Evolutionary conservation across 2,797 vertebrate genomes (phyloP).

Genomic region (Pangasius larnaudii): DNA sequence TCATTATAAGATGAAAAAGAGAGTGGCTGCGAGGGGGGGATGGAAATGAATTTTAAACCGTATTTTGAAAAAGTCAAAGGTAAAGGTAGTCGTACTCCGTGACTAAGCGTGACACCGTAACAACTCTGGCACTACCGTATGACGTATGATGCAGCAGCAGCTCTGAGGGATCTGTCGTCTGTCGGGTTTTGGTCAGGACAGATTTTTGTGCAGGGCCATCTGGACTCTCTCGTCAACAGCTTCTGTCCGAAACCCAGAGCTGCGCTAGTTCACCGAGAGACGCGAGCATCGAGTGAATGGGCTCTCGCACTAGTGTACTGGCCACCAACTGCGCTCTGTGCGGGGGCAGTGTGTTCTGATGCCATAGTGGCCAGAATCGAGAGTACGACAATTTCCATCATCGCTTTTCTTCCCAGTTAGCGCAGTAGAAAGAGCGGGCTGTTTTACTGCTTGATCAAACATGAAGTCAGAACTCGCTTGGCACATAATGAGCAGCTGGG

Average conservation of each 20-base stretch:
- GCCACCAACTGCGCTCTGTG: conserved; percentile 43
- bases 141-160: conserved; percentile 18
- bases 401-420: neutral
- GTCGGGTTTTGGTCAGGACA: conserved; percentile 35
- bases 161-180: conserved; percentile 33
- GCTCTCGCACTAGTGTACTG: conserved; percentile 36
- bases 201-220: conserved; percentile 47
- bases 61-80: neutral
- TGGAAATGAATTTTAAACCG: neutral
- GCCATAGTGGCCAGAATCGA: conserved; percentile 25
- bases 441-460: neutral
- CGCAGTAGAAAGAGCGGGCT: neutral
- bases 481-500: conserved; percentile 3
- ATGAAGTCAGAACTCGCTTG: neutral
- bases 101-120: neutral
- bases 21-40: neutral
- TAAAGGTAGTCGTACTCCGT: neutral
- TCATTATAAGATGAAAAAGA: neutral
- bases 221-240: conserved; percentile 9
- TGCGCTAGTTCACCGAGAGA: conserved; percentile 22
- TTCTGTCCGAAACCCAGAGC: conserved; percentile 34
- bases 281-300: conserved; percentile 17
- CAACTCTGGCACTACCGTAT: neutral
- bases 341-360: conserved; percentile 26
- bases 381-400: neutral